These are phyloP conservation scores for Torymus tubicola DNA, from an alignment of 2,888 invertebrate species.

Conservation along the genomic window DNA sequence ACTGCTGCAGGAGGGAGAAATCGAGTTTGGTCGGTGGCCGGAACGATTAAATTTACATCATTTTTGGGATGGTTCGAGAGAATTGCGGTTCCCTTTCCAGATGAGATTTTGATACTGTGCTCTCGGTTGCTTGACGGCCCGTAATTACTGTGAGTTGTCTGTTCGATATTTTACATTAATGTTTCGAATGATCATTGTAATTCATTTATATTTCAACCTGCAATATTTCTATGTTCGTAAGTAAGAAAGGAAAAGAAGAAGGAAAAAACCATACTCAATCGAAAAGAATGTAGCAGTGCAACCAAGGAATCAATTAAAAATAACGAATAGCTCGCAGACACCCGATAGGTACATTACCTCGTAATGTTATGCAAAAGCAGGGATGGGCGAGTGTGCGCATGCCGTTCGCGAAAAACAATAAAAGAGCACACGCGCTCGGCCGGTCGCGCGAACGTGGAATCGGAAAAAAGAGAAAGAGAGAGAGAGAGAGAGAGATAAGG, in stretches of 20 bases:
- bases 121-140: too few relatives aligned
- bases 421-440: too few relatives aligned
- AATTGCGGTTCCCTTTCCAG: background rate
- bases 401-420: too few relatives aligned
- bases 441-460: too few relatives aligned
- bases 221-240: too few relatives aligned
- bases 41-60: conserved; percentile 25
- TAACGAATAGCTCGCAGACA: background rate
- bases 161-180: too few relatives aligned
- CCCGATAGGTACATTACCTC: background rate
- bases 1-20: conserved; percentile 9
- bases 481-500: too few relatives aligned
- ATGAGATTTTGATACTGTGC: too few relatives aligned
- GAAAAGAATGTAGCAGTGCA: background rate
- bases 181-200: too few relatives aligned
- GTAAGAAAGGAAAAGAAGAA: background rate
- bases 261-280: background rate
- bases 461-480: too few relatives aligned
- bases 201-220: too few relatives aligned
- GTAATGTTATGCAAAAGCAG: background rate
- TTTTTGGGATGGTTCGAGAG: background rate
- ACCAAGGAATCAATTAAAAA: background rate
- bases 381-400: background rate
- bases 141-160: too few relatives aligned
- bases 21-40: conserved; percentile 31